A percentile compares a stretch with the other conserved stretches of the same genome.
Conservation (phyloP, 1,140 invertebrate genomes). For the Drosophila repletoides region DNA sequence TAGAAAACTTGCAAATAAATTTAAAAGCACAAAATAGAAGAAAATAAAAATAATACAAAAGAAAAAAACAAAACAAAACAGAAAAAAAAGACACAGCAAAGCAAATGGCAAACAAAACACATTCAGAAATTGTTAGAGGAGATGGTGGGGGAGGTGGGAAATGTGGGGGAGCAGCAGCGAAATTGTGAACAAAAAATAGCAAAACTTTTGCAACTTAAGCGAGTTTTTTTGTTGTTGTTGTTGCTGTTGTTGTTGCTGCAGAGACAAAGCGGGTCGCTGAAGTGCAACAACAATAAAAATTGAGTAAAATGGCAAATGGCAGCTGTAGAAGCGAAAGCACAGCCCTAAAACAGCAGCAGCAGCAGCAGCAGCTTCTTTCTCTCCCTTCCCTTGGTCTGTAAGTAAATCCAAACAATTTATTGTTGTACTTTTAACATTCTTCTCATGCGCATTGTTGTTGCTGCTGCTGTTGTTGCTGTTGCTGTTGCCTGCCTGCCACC, state of each 20-base stretch:
- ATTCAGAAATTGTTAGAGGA: slow-evolving; percentile 47
- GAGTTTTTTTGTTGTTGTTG: slow-evolving; percentile 51
- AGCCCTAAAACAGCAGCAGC: too few species aligned
- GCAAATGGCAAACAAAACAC: slow-evolving; percentile 75
- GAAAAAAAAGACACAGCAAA: slow-evolving; percentile 44
- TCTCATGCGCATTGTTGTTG: slow-evolving; percentile 63
- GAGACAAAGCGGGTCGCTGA: slow-evolving; percentile 71
- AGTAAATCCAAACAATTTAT: slow-evolving; percentile 80
- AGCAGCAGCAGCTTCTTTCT: neutral
- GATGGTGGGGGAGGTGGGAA: neutral
- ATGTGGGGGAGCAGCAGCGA: neutral
- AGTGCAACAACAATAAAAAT: slow-evolving; percentile 79
- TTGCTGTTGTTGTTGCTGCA: slow-evolving; percentile 27
- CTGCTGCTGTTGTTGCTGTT: slow-evolving; percentile 16
- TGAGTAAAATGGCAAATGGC: slow-evolving; percentile 79
- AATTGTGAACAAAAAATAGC: slow-evolving; percentile 61
- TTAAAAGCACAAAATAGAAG: slow-evolving; percentile 69
- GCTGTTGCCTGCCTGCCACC: slow-evolving; percentile 48
- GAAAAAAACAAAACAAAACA: slow-evolving; percentile 13
- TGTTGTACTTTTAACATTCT: slow-evolving; percentile 79
- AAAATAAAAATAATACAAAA: slow-evolving; percentile 55
- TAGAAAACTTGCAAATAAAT: slow-evolving; percentile 82
- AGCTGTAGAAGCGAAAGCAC: slow-evolving; percentile 26
- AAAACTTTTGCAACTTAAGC: slow-evolving; percentile 77
- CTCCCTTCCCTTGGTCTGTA: slow-evolving; percentile 5